phyloP scores from a whole-genome alignment of 2,797 vertebrate genomes.

The Anabacerthia variegaticeps region DNA sequence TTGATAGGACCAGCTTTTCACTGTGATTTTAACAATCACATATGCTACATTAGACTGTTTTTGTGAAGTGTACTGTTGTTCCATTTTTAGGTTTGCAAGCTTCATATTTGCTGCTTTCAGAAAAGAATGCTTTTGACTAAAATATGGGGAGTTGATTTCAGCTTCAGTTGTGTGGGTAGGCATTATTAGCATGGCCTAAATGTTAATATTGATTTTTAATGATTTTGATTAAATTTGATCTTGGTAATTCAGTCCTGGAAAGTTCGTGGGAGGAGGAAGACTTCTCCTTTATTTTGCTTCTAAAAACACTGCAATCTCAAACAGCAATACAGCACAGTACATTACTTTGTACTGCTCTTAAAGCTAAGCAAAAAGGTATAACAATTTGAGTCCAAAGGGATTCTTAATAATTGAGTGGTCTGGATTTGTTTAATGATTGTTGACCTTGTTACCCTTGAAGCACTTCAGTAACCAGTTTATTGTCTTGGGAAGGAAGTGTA shows the following conservation, averaged over 20 bases:
- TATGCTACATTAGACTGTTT: neutral
- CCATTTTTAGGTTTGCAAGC: neutral
- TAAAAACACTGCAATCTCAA: neutral
- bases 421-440: slow-evolving; percentile 46
- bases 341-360: neutral
- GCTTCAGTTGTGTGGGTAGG: neutral
- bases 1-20: neutral
- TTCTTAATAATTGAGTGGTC: neutral
- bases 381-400: neutral
- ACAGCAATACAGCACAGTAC: neutral
- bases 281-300: neutral
- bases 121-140: neutral
- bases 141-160: neutral
- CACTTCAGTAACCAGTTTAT: neutral
- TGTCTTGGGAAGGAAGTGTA: neutral
- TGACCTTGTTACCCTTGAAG: slow-evolving; percentile 40
- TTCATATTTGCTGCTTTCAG: neutral
- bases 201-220: neutral
- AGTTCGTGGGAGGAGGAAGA: neutral
- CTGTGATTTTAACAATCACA: neutral
- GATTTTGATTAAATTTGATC: slow-evolving; percentile 26
- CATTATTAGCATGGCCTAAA: slow-evolving; percentile 7
- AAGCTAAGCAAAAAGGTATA: neutral
- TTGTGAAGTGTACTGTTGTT: neutral
- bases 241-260: slow-evolving; percentile 16